Base-by-base conservation (phyloP, 1,140 invertebrate genomes). In the Bombus pyrosoma region DNA sequence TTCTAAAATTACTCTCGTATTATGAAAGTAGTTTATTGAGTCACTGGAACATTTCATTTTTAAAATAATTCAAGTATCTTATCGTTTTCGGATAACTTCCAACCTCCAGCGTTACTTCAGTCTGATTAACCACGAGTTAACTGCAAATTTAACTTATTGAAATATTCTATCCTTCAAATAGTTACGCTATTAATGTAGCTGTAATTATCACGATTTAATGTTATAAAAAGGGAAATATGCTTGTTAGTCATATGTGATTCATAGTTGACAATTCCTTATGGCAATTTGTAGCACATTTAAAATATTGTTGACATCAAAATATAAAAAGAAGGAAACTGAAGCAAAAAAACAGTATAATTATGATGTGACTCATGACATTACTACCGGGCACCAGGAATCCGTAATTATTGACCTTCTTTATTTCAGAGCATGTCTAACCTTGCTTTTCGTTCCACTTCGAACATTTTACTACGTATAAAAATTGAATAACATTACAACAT, bases 401-500 rank as follows among this genome's bases (percentile, higher is more conserved):
- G 34, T 83, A 22, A 79, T 87, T 89, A 86, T 87, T 90, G 78
- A 87, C 88, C 89, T 87, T 79, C 81, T 66, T 82, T 41, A 43
- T 34, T 53, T 82, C 18, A 68, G 66, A 64, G 68, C 37, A 34
- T 8, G 4, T 28, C 43, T 78, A 78, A 39, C 87, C 85, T 89
- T 86, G 85, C 59, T 32, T 41, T 18, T 57, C 28, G 53, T 80
- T 76, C 43, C n/a, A 74, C 64, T 72, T 62, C 25, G 28, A 69
- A 15, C 12, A 66, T 53, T 79, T 77, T 76, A 37, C n/a, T 47
- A 53, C 47, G 18, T 53, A 69, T 76, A 82, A 89, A 78, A 71
- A 64, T 28, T 28, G 37, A 22, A 25, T 18, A 15, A 59, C 66
- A 47, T 69, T 89, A 53, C 39, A 43, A 34, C 66, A 76, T n/a